Percentiles rank a stretch among this genome's conserved stretches.
Evolutionary conservation across 2,113 vertebrate genomes (phyloP).

Genomic region (Pygoscelis antarcticus): DNA sequence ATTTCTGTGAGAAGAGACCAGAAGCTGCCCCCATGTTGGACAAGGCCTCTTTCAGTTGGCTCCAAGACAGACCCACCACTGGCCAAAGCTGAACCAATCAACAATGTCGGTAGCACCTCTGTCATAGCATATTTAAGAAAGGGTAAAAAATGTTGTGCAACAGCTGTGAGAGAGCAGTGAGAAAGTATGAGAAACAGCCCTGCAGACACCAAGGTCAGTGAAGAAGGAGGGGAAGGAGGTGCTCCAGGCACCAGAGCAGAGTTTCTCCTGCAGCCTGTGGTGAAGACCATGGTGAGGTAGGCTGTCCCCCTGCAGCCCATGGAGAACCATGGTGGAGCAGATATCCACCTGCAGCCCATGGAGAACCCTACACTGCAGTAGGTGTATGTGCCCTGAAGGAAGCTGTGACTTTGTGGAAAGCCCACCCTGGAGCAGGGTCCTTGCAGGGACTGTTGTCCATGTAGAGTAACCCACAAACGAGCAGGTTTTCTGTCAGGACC

Average conservation of each 20-base stretch:
- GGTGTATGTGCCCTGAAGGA: neutral
- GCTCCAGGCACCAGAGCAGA: neutral
- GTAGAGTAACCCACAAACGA: neutral
- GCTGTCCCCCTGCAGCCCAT: neutral
- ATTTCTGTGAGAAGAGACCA: neutral
- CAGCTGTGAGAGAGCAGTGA: neutral
- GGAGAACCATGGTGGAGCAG: neutral
- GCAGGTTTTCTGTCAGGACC: neutral
- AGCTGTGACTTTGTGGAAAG: neutral
- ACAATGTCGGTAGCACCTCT: neutral
- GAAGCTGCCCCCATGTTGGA: neutral
- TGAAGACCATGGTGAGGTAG: neutral
- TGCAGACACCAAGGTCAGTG: neutral
- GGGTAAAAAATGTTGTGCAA: neutral
- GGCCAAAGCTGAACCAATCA: neutral
- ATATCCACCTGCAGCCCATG: neutral
- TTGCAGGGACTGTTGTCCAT: neutral
- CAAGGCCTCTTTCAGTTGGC: neutral
- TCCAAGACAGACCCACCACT: neutral
- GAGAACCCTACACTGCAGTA: neutral
- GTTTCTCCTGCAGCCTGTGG: fast-evolving
- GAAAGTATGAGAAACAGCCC: neutral
- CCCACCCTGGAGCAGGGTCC: neutral
- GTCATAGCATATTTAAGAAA: neutral
- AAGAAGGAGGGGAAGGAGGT: fast-evolving